Conservation (phyloP, 2,888 invertebrate genomes). For the Hydropsyche betteni region DNA sequence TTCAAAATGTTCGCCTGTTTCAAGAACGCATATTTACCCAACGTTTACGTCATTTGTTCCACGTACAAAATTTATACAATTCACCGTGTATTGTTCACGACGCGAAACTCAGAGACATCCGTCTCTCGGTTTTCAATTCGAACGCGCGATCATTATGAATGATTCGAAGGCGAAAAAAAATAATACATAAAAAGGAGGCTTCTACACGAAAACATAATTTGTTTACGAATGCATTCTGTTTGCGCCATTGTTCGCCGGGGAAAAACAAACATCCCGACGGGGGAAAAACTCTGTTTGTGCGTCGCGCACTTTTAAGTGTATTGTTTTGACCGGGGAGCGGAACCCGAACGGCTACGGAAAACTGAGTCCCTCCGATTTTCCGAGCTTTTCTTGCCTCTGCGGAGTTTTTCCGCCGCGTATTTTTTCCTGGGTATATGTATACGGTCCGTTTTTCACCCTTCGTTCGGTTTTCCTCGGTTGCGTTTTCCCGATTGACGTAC, state of each 20-base stretch:
- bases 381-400: neutral
- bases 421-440: neutral
- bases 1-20: neutral
- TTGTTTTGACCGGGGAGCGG: constrained; percentile 30
- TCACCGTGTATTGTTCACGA: constrained; percentile 32
- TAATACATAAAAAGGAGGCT: no score
- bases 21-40: constrained; percentile 37
- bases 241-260: no score
- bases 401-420: neutral
- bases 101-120: neutral
- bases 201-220: no score
- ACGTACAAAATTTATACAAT: constrained; percentile 37
- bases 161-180: no score
- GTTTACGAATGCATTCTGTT: no score
- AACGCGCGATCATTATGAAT: no score
- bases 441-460: neutral
- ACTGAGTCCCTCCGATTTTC: constrained; percentile 14
- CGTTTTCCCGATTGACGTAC: constrained; percentile 41
- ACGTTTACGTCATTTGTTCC: constrained; percentile 43
- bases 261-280: no score
- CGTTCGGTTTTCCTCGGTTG: neutral
- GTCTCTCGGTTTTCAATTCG: no score
- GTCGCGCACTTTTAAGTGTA: constrained; percentile 1
- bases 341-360: constrained; percentile 30
- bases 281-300: no score